Conservation (phyloP, 2,888 invertebrate species). For the Leptinotarsa juncta region DNA sequence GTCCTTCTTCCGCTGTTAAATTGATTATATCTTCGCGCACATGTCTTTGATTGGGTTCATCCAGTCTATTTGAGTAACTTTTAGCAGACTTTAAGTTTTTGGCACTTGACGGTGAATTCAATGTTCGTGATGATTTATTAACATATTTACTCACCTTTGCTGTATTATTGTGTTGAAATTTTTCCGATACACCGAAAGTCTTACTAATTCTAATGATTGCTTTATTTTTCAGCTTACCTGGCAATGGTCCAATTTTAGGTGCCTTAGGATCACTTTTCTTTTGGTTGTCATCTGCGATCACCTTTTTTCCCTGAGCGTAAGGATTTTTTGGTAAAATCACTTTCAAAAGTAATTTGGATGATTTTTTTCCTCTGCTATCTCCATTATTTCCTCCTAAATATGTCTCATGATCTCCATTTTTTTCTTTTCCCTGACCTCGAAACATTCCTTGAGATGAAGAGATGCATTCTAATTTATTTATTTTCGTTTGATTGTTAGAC, state of each 20-base stretch:
- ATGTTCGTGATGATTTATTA: too few relatives aligned
- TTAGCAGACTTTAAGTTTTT: not conserved
- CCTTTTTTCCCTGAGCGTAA: not conserved
- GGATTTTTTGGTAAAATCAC: not conserved
- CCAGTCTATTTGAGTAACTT: not conserved
- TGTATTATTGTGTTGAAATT: not conserved
- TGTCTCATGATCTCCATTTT: not conserved
- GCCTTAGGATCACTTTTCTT: not conserved
- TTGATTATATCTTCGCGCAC: not conserved
- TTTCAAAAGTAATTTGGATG: constrained; percentile 5
- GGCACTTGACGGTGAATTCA: not conserved
- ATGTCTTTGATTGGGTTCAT: not conserved
- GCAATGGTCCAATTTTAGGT: not conserved
- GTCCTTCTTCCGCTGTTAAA: not conserved
- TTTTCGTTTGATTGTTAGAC: not conserved
- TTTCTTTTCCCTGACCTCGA: not conserved
- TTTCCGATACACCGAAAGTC: not conserved
- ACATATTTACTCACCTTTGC: not conserved
- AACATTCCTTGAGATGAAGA: not conserved
- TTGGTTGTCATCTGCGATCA: not conserved
- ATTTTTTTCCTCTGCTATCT: not conserved
- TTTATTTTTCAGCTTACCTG: constrained; percentile 17
- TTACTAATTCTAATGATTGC: not conserved
- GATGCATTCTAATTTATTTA: not conserved
- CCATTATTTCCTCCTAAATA: not conserved